Evolutionary conservation across 2,113 vertebrate genomes (phyloP).

Genomic region (Eurystomus gularis): DNA sequence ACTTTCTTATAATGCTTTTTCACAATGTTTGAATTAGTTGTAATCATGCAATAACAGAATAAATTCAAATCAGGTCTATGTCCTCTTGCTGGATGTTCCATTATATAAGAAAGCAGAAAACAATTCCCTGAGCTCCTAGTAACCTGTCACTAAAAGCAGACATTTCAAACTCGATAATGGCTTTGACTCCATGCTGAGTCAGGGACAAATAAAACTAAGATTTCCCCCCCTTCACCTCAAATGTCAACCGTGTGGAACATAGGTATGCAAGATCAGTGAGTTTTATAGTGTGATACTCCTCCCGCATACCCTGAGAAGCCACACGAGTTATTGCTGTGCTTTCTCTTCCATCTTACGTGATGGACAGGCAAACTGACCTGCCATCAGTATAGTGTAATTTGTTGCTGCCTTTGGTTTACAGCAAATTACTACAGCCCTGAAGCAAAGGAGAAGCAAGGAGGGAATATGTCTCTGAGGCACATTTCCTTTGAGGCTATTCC

Average conservation of each 20-base stretch:
- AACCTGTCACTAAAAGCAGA: not conserved
- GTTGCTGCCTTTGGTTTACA: constrained; percentile 17
- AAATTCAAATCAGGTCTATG: not conserved
- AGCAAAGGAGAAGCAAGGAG: not conserved
- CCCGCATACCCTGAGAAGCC: not conserved
- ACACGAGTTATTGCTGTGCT: constrained; percentile 23
- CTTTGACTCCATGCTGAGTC: constrained; percentile 51
- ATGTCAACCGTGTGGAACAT: not conserved
- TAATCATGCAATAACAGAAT: not conserved
- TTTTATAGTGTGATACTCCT: not conserved
- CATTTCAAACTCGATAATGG: not conserved
- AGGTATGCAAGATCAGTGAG: not conserved
- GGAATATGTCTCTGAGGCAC: not conserved
- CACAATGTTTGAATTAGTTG: not conserved
- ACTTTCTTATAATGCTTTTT: not conserved
- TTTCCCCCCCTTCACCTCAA: constrained; percentile 9
- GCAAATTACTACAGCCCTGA: constrained; percentile 25
- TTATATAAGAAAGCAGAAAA: not conserved
- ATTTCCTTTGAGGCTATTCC: not conserved
- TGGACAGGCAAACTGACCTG: constrained; percentile 34
- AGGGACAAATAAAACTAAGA: constrained; percentile 59
- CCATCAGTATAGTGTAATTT: constrained; percentile 2
- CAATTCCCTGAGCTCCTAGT: not conserved
- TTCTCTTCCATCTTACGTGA: not conserved
- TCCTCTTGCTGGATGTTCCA: not conserved